Percentiles rank a stretch among this genome's conserved stretches.
These are phyloP conservation scores for Antennarius striatus DNA, from an alignment of 2,113 vertebrate species.

Conservation along the genomic window DNA sequence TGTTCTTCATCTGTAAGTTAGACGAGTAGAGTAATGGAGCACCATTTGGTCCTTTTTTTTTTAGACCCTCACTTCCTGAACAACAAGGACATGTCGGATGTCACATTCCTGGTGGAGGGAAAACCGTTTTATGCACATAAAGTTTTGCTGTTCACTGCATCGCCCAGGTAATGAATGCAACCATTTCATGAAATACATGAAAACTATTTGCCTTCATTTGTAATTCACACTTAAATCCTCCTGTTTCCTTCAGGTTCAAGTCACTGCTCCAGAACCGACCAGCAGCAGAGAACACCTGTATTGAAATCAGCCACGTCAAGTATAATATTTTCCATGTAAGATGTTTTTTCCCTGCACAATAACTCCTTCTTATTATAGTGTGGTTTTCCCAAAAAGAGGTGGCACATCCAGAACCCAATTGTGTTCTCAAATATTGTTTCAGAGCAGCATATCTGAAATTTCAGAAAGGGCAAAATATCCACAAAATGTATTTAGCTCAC, in stretches of 20 bases:
- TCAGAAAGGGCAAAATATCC: too few species aligned
- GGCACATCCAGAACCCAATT: too few species aligned
- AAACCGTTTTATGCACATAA: constrained; percentile 85
- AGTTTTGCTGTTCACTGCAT: constrained; percentile 82
- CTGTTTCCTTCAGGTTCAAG: constrained; percentile 86
- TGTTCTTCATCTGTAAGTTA: not conserved
- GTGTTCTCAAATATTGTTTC: too few species aligned
- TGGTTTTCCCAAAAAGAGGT: too few species aligned
- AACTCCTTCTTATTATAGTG: too few species aligned
- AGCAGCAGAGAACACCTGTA: constrained; percentile 91
- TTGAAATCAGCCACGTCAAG: constrained; percentile 88
- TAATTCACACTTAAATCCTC: not conserved
- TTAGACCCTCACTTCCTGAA: constrained; percentile 82
- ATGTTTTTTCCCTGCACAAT: not conserved
- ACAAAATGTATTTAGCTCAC: too few species aligned
- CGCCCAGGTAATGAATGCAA: constrained; percentile 64
- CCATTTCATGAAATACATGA: too few species aligned
- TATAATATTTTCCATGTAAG: constrained; percentile 78
- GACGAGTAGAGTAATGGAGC: not conserved
- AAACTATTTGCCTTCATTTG: too few species aligned
- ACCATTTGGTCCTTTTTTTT: not conserved
- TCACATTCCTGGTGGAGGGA: constrained; percentile 83
- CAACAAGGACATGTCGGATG: constrained; percentile 84
- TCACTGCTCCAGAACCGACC: constrained; percentile 93
- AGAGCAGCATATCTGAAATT: too few species aligned